Percentiles rank a stretch among this genome's conserved stretches.
phyloP scores from a whole-genome alignment of 2,888 invertebrate genomes.

The Drosophila incognita region DNA sequence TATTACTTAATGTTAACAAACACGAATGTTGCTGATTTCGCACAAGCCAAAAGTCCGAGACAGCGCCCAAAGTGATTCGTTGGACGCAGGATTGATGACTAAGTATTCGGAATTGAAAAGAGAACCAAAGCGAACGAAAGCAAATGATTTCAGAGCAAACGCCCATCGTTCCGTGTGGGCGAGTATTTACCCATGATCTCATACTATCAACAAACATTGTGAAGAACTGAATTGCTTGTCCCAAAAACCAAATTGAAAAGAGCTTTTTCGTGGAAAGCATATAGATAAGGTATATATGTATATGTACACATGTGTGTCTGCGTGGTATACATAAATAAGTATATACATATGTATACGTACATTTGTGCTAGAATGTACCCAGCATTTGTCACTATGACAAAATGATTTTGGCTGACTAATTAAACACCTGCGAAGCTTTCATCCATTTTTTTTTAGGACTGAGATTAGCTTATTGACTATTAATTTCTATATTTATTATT shows the following conservation, averaged over 20 bases:
- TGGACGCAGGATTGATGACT: not conserved
- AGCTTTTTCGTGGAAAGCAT: too few relatives aligned
- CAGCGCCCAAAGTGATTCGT: not conserved
- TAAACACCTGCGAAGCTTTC: not conserved
- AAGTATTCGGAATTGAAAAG: not conserved
- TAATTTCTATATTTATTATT: not conserved
- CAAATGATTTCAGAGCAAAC: not conserved
- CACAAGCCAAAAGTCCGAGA: not conserved
- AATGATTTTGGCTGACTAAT: too few relatives aligned
- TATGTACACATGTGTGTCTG: too few relatives aligned
- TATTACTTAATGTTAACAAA: not conserved
- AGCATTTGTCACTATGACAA: too few relatives aligned
- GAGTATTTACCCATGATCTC: not conserved
- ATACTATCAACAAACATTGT: too few relatives aligned
- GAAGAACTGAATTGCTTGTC: too few relatives aligned
- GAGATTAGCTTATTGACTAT: not conserved
- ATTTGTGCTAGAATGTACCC: too few relatives aligned
- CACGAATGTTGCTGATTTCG: not conserved
- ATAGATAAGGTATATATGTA: too few relatives aligned
- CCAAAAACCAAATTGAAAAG: too few relatives aligned
- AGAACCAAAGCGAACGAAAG: not conserved
- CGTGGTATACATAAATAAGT: too few relatives aligned
- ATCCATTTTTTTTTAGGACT: not conserved
- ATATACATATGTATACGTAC: too few relatives aligned
- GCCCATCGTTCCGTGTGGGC: not conserved